Conservation (phyloP, 2,888 invertebrate genomes). For the Ferrisia virgata region DNA sequence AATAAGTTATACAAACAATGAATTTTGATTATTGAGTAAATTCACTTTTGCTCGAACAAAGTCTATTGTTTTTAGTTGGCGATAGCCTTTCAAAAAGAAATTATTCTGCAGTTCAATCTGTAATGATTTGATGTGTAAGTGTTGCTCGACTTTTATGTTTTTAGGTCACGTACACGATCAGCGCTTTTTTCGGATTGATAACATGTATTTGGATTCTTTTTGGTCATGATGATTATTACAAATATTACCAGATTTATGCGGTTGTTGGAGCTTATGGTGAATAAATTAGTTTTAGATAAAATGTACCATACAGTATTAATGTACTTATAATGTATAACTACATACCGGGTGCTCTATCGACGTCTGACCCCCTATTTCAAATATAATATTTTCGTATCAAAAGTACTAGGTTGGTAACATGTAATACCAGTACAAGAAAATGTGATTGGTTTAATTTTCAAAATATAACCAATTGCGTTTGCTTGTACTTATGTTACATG, state of each 20-base stretch:
- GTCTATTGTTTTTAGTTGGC: neutral
- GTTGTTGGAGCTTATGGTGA: constrained; percentile 58
- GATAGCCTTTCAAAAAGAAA: neutral
- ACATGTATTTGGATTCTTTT: constrained; percentile 71
- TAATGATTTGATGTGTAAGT: neutral
- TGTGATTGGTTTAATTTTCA: no score
- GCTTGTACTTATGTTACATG: no score
- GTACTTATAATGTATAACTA: no score
- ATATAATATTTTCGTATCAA: no score
- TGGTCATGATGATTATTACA: constrained; percentile 53
- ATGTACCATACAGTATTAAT: no score
- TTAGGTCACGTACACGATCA: constrained; percentile 65
- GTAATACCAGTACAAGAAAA: no score
- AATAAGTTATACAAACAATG: neutral
- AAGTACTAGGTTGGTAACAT: no score
- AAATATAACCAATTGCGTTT: no score
- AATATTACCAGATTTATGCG: constrained; percentile 55
- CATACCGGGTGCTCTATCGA: no score
- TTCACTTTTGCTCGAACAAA: neutral
- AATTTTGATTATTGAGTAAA: neutral
- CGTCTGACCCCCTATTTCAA: no score
- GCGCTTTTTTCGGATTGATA: constrained; percentile 62
- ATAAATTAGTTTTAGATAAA: no score
- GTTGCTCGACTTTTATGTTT: neutral
- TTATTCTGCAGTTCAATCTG: neutral